These are phyloP conservation scores for Philhelius pedissequus DNA, from an alignment of 2,888 invertebrate genomes.

Conservation along the genomic window DNA sequence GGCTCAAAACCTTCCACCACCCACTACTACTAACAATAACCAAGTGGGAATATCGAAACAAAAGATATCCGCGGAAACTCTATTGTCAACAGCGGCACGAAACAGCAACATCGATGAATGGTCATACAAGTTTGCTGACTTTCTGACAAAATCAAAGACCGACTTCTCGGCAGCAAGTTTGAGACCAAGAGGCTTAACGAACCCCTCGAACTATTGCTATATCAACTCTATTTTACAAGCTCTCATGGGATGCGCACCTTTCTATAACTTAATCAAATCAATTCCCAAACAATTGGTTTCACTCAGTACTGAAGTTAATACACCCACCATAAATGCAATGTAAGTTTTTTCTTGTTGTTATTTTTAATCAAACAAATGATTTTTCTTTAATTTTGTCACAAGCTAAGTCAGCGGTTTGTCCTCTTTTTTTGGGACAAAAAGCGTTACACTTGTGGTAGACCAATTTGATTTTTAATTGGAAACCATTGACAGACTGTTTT, in stretches of 20 bases:
- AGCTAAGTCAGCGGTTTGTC: slow-evolving; percentile 67
- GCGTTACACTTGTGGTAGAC: slow-evolving; percentile 77
- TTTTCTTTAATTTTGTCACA: slow-evolving; percentile 5
- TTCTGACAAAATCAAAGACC: slow-evolving; percentile 86
- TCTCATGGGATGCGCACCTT: slow-evolving; percentile 94
- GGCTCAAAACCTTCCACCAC: slow-evolving; percentile 75
- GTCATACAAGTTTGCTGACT: slow-evolving; percentile 83
- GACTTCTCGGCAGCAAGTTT: slow-evolving; percentile 89
- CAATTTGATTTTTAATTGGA: slow-evolving; percentile 66
- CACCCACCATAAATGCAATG: slow-evolving; percentile 96
- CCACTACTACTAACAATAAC: neutral
- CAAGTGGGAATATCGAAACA: slow-evolving; percentile 23
- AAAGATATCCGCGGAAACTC: slow-evolving; percentile 31
- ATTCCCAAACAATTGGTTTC: slow-evolving; percentile 83
- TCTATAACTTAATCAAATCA: slow-evolving; percentile 92
- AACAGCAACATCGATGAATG: slow-evolving; percentile 75
- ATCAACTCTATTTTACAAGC: slow-evolving; percentile 97
- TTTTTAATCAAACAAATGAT: neutral
- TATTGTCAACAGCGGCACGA: slow-evolving; percentile 39
- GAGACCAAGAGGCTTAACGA: slow-evolving; percentile 93
- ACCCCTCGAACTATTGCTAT: slow-evolving; percentile 97
- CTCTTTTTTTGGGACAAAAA: slow-evolving; percentile 70
- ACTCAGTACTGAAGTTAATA: slow-evolving; percentile 82
- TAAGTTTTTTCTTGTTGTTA: slow-evolving; percentile 77
- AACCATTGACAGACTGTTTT: slow-evolving; percentile 72